These are phyloP conservation scores for Lymantria monacha DNA, from an alignment of 2,888 invertebrate species.

Conservation along the genomic window DNA sequence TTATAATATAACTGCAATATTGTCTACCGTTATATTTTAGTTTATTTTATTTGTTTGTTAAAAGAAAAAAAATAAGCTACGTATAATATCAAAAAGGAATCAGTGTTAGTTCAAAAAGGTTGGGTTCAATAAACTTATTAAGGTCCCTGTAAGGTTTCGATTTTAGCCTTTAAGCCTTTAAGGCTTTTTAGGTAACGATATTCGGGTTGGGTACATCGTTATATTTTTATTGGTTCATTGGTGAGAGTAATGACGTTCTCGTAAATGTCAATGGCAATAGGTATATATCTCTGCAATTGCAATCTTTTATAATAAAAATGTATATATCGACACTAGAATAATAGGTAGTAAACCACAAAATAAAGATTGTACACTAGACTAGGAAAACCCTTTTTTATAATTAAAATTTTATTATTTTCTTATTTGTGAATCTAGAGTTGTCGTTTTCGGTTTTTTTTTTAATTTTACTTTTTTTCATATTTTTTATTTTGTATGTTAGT, in stretches of 20 bases:
- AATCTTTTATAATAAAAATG: neutral
- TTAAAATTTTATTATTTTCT: too few species aligned
- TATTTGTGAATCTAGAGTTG: too few species aligned
- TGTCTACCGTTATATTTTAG: neutral
- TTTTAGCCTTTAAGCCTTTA: constrained; percentile 48
- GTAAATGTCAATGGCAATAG: neutral
- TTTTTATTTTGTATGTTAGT: too few species aligned
- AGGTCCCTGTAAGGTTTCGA: constrained; percentile 48
- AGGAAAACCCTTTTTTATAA: too few species aligned
- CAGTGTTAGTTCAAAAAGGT: constrained; percentile 27
- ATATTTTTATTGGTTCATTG: neutral
- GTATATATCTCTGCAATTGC: neutral
- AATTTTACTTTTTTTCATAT: too few species aligned
- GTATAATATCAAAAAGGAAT: constrained; percentile 28
- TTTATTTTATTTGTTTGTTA: constrained; percentile 12
- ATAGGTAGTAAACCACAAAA: too few species aligned
- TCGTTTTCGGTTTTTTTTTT: too few species aligned
- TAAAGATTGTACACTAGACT: too few species aligned
- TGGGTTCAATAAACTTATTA: constrained; percentile 51
- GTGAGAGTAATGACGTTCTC: neutral
- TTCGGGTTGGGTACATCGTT: constrained; percentile 16
- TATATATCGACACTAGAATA: too few species aligned
- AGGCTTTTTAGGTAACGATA: constrained; percentile 42
- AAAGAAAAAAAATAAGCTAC: constrained; percentile 24
- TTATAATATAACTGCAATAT: too few species aligned